Conservation (phyloP, 92 coral and sea anemone genomes). For the Ricordea florida region DNA sequence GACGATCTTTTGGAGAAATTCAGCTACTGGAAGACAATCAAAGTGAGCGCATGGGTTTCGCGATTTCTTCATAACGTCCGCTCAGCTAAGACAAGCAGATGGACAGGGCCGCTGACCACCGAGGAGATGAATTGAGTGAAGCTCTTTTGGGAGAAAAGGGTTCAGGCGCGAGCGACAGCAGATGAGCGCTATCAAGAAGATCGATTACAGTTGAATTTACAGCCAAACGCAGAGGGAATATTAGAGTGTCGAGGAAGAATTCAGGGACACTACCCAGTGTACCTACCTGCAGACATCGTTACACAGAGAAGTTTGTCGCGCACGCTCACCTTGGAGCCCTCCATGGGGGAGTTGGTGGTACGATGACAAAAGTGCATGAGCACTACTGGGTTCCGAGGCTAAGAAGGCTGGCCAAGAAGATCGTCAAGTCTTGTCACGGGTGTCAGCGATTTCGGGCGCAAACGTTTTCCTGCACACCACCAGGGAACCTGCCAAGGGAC, state of each 20-base stretch:
- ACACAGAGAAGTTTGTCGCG: neutral
- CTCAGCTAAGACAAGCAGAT: neutral
- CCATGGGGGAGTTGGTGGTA: slow-evolving; percentile 28
- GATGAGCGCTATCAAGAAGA: neutral
- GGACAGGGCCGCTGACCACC: neutral
- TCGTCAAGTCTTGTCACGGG: too few relatives aligned
- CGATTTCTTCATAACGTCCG: slow-evolving; percentile 19
- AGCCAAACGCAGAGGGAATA: slow-evolving; percentile 18
- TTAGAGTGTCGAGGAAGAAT: slow-evolving; percentile 13
- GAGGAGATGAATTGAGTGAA: neutral
- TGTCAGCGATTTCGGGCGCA: too few relatives aligned
- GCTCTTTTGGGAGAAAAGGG: neutral
- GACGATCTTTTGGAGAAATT: slow-evolving; percentile 31
- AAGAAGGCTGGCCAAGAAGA: slow-evolving; percentile 15
- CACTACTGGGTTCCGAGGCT: slow-evolving; percentile 16
- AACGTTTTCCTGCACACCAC: too few relatives aligned
- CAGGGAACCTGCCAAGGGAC: too few relatives aligned
- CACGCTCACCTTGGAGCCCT: slow-evolving; percentile 1
- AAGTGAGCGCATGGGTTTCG: slow-evolving; percentile 9
- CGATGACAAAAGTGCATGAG: slow-evolving; percentile 6
- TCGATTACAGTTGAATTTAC: neutral
- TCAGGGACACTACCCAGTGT: slow-evolving; percentile 17
- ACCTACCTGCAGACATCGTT: slow-evolving; percentile 3
- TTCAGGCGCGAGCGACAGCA: neutral
- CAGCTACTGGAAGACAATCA: slow-evolving; percentile 19